These are phyloP conservation scores for Drosophila histrio DNA, from an alignment of 2,888 invertebrate genomes.

Conservation along the genomic window DNA sequence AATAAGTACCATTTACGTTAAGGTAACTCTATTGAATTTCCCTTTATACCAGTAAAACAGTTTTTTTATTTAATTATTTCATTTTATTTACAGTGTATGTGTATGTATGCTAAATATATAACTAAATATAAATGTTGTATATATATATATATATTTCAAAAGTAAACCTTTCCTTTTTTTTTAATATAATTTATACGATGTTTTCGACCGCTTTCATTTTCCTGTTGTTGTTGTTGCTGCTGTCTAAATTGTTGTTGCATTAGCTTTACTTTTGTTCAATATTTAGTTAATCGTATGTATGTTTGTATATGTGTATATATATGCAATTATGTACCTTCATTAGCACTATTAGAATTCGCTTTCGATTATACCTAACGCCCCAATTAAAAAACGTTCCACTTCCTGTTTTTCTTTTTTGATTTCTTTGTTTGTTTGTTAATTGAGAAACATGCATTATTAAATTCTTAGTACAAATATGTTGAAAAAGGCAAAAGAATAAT, in stretches of 20 bases:
- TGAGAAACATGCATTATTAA: conserved; percentile 40
- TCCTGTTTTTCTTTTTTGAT: conserved; percentile 7
- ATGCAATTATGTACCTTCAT: conserved; percentile 37
- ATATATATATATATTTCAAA: conserved; percentile 69
- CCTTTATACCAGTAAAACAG: neutral
- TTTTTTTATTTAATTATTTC: conserved; percentile 69
- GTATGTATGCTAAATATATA: conserved; percentile 79
- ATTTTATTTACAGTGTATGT: conserved; percentile 82
- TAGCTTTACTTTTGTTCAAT: conserved; percentile 57
- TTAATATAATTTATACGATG: conserved; percentile 46
- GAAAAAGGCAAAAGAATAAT: conserved; percentile 31
- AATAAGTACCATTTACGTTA: neutral
- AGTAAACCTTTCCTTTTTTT: conserved; percentile 69
- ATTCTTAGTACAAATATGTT: conserved; percentile 39
- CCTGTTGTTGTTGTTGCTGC: conserved; percentile 21
- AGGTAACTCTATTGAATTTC: neutral
- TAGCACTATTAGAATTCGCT: conserved; percentile 56
- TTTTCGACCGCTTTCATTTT: conserved; percentile 12
- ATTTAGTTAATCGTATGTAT: conserved; percentile 38
- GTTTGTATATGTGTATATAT: conserved; percentile 22
- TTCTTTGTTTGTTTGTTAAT: conserved; percentile 4
- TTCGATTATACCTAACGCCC: conserved; percentile 44
- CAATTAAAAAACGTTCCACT: conserved; percentile 8
- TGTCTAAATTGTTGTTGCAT: conserved; percentile 51
- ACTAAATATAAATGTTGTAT: conserved; percentile 79